A percentile compares a stretch with the other conserved stretches of the same genome.
Evolutionary conservation across 2,797 vertebrate species (phyloP).

Genomic region (Hemibagrus guttatus): DNA sequence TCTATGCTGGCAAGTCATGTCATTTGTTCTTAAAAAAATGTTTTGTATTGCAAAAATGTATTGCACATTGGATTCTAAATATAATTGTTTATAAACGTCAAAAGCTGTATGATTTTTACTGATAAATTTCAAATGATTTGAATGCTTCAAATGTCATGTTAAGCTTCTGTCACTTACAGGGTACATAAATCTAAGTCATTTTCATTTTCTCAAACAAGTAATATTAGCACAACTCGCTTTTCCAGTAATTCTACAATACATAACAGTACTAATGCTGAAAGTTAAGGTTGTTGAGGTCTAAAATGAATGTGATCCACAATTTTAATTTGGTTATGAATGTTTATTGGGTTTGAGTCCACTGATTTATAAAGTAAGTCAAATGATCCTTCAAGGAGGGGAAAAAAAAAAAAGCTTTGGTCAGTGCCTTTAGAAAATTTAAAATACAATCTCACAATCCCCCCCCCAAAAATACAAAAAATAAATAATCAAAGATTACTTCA

Average conservation of each 20-base stretch:
- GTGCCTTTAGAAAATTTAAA: constrained; percentile 14
- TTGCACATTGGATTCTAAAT: background rate
- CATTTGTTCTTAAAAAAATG: background rate
- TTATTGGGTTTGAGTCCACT: constrained; percentile 38
- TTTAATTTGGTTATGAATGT: background rate
- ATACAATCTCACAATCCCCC: background rate
- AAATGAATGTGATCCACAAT: background rate
- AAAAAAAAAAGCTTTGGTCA: background rate
- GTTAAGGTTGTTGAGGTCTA: background rate
- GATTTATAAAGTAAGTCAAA: constrained; percentile 14
- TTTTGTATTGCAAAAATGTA: background rate
- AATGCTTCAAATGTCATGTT: background rate
- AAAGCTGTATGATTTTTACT: background rate
- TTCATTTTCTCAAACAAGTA: background rate
- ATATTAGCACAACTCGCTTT: background rate
- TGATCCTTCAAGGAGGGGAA: background rate
- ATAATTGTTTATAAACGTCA: background rate
- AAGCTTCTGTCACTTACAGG: background rate
- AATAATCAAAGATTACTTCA: background rate
- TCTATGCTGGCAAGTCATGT: background rate
- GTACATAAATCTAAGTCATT: background rate
- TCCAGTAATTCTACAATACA: background rate
- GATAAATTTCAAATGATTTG: background rate
- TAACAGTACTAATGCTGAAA: background rate
- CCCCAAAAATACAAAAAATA: too few relatives aligned